Base-by-base conservation (phyloP, 2,113 vertebrate species). In the Nothoprocta pentlandii region DNA sequence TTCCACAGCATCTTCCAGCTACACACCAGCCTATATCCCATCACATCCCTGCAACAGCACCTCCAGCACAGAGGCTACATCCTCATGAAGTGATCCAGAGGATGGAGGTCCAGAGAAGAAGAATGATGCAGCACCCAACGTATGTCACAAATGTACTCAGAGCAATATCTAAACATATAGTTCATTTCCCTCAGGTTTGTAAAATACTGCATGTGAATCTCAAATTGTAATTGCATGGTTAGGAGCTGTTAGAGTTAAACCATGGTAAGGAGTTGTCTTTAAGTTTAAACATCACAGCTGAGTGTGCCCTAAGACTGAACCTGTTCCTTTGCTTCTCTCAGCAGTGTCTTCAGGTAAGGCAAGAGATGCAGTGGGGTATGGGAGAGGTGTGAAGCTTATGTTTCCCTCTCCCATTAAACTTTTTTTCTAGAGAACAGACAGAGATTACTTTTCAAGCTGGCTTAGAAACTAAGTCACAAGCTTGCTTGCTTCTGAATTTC, bases 101-200 rank as follows among this genome's bases (percentile, higher is more conserved):
- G 97, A 99, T 99, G 98, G 99, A 99, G 97, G 99, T 98, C 91
- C 99, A 99, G 93, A 98, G 99, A 77, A 98, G 99, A 91, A 97
- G 99, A 88, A 98, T 99, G 99, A 99, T 99, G 99, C 99, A 99
- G 92, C 99, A 99, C 87, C 99, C 99, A 51, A 99, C 99, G 99
- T 99, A 98, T 96, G 99, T 98, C 79, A 87, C 83, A 95, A 92
- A 92, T 82, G 70, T 96, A 92, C 93, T 96, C 93, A 94, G 93
- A 96, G 59, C 87, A 83, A n/a, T 97, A 88, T 63, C 90, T 96
- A 95, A 95, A 95, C 88, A 7, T 95, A 41, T 92, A 96, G 86
- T 96, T 90, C 5, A 3, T 96, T 96, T 93, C 83, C 70, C 67
- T 94, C 86, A 80, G 95, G 69, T 90, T 97, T 96, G 93, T 97